Evolutionary conservation across 2,113 vertebrate species (phyloP).

Genomic region (Alces alces): DNA sequence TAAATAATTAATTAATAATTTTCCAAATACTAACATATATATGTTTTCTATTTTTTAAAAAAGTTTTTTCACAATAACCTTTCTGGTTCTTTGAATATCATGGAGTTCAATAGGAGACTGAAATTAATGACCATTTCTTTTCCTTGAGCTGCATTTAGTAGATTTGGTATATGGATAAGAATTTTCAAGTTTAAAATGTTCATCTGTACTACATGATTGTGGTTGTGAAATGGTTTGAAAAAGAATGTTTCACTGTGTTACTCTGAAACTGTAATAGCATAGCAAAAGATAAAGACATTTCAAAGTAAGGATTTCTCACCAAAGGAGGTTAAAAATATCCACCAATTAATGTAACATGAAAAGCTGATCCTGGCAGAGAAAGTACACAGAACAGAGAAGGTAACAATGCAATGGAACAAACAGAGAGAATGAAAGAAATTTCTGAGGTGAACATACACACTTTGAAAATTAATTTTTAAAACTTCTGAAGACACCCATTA

Average conservation of each 20-base stretch:
- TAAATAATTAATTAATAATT: background rate
- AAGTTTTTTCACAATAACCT: background rate
- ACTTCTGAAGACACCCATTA: background rate
- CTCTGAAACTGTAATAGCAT: background rate
- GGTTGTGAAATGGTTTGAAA: background rate
- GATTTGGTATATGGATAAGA: background rate
- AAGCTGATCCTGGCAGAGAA: background rate
- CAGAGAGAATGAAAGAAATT: background rate
- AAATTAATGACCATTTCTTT: background rate
- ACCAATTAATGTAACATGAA: background rate
- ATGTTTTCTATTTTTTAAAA: background rate
- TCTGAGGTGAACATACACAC: background rate
- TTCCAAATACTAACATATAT: background rate
- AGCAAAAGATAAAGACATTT: background rate
- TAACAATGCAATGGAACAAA: background rate
- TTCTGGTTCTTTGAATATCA: background rate
- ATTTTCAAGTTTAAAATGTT: background rate
- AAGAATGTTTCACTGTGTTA: background rate
- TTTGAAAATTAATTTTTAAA: constrained; percentile 13
- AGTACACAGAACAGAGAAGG: background rate
- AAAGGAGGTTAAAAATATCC: background rate
- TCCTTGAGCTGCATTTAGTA: background rate
- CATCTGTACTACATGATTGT: background rate
- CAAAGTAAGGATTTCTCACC: background rate
- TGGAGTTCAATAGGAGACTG: background rate